phyloP scores from a whole-genome alignment of 2,888 invertebrate species.

The Papilio protenor region DNA sequence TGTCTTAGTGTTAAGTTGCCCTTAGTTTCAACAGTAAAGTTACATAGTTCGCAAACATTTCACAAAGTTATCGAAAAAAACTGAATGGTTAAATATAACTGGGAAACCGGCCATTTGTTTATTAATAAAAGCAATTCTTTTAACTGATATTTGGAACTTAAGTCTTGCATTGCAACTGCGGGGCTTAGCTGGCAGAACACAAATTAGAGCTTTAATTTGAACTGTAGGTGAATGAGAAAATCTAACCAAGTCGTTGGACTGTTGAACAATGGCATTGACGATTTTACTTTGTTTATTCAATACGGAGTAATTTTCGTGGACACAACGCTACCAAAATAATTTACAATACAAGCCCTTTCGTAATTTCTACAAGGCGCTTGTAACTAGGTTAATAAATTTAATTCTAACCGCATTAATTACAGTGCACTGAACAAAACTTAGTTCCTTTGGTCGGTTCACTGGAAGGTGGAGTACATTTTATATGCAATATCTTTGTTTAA shows the following conservation, averaged over 20 bases:
- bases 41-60: too few species aligned
- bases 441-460: neutral
- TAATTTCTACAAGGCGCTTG: constrained; percentile 15
- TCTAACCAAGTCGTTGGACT: neutral
- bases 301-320: constrained; percentile 9
- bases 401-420: neutral
- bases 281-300: constrained; percentile 10
- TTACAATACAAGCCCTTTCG: constrained; percentile 13
- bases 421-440: neutral
- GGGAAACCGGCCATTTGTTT: too few species aligned
- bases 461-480: neutral
- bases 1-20: too few species aligned
- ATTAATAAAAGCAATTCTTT: too few species aligned
- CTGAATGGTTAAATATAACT: too few species aligned
- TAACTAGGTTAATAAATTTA: constrained; percentile 11
- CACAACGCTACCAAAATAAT: constrained; percentile 8
- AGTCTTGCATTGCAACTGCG: too few species aligned
- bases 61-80: too few species aligned
- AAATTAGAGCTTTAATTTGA: neutral
- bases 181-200: neutral
- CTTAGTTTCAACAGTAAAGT: too few species aligned
- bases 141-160: too few species aligned
- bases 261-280: constrained; percentile 10
- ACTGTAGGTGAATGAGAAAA: neutral
- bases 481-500: neutral